phyloP scores from a whole-genome alignment of 2,888 invertebrate species.

The Stenurella melanura region DNA sequence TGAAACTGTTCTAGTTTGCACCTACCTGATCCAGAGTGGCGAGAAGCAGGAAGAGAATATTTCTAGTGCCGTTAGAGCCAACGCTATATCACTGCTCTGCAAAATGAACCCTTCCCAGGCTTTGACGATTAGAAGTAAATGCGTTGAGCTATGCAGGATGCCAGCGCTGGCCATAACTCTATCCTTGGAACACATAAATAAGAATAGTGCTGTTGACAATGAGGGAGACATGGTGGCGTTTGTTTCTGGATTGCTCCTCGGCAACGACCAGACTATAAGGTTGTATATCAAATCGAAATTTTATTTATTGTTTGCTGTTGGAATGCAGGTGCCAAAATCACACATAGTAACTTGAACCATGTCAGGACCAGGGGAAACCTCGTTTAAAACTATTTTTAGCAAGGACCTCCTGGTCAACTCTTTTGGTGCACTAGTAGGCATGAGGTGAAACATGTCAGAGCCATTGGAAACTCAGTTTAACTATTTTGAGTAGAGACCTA shows the following conservation, averaged over 20 bases:
- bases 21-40: constrained; percentile 89
- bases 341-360: too few relatives aligned
- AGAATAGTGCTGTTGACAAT: constrained; percentile 59
- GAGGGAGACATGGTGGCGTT: constrained; percentile 72
- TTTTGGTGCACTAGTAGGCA: too few relatives aligned
- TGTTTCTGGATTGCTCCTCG: constrained; percentile 89
- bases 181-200: constrained; percentile 80
- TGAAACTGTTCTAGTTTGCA: constrained; percentile 80
- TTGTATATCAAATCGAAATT: constrained; percentile 20
- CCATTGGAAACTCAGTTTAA: too few relatives aligned
- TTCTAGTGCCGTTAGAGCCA: constrained; percentile 84
- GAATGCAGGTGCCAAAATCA: too few relatives aligned
- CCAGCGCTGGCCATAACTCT: constrained; percentile 91
- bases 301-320: too few relatives aligned
- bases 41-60: constrained; percentile 93
- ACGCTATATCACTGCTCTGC: constrained; percentile 87
- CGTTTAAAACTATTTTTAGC: too few relatives aligned
- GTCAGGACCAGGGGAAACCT: too few relatives aligned
- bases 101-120: constrained; percentile 93
- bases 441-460: too few relatives aligned
- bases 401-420: too few relatives aligned
- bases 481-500: too few relatives aligned
- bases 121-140: constrained; percentile 88
- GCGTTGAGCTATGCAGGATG: constrained; percentile 91
- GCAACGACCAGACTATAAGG: constrained; percentile 88